Evolutionary conservation across 2,797 vertebrate species (phyloP), one percentile per base, ranked within the genome.

Genomic region (Acanthurus tractus): DNA sequence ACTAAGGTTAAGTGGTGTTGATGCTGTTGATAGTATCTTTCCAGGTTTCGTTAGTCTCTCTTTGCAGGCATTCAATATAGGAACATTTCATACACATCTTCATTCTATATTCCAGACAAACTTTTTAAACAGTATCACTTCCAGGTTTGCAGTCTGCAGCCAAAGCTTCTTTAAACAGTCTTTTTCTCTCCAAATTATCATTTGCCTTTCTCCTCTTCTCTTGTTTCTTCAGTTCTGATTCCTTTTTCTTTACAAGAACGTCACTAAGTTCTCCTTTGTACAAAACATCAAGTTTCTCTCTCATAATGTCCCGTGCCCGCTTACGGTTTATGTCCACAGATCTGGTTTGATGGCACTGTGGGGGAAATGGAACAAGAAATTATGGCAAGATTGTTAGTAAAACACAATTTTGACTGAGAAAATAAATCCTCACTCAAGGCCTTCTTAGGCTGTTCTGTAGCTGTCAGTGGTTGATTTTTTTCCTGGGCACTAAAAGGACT

Each of bases 331-430:
- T 89, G 38, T 97, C 97, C 59, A 96, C 86, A 4, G 98, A 99
- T 88, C 98, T 94, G 6, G 98, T 99, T 89, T 99, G 96, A 85
- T 99, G 98, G 79, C 98, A 99, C 98, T 99, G 92, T 15, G 85
- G 81, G 46, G 1, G 25, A 42, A 36, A 75, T 15, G 10, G 45
- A 11, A 71, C 2, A 78, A 55, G 0, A 67, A 0, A 68, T 14
- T 1, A 54, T 48, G 52, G 17, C 2, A 50, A 44, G 15, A 70
- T 29, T 7, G 10, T 64, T 7, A 36, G 14, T 18, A 65, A 73
- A 49, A 46, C 7, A 45, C 20, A 12, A 56, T 15, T 7, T 12
- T 55, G 3, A 9, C 52, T 50, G 11, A 23, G 29, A 58, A 57
- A 74, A 52, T 5, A 44, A 29, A 5, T 44, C 12, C 29, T 14